Evolutionary conservation across 2,113 vertebrate genomes (phyloP).

Genomic region (Pygathrix nemaeus): DNA sequence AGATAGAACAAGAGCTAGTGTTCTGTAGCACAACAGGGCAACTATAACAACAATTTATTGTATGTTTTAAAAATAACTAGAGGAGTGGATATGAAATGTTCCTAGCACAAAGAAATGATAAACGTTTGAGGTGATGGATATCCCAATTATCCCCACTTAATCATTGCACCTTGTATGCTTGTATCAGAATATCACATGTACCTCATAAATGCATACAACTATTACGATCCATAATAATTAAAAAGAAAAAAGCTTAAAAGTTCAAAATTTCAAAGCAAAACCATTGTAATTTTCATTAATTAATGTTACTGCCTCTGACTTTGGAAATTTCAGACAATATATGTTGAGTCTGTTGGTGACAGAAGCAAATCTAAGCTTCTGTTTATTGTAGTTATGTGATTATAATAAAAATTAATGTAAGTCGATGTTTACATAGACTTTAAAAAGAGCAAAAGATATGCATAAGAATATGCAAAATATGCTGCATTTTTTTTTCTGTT

Average conservation of each 20-base stretch:
- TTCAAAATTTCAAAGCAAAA: not conserved
- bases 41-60: not conserved
- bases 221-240: not conserved
- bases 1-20: not conserved
- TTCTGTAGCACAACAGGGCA: not conserved
- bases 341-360: not conserved
- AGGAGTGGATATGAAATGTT: not conserved
- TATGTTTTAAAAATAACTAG: not conserved
- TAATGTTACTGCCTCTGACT: not conserved
- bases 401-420: not conserved
- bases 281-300: not conserved
- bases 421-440: not conserved
- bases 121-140: not conserved
- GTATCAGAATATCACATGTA: not conserved
- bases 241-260: not conserved
- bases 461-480: not conserved
- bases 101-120: not conserved
- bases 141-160: not conserved
- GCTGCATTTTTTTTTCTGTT: not conserved
- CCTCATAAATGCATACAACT: not conserved
- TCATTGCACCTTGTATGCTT: not conserved
- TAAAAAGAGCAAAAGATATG: not conserved
- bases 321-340: conserved; percentile 24
- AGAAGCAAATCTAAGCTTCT: not conserved
- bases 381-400: not conserved